Evolutionary conservation across 2,888 invertebrate species (phyloP).

Genomic region (Himalopsyche tibetana): DNA sequence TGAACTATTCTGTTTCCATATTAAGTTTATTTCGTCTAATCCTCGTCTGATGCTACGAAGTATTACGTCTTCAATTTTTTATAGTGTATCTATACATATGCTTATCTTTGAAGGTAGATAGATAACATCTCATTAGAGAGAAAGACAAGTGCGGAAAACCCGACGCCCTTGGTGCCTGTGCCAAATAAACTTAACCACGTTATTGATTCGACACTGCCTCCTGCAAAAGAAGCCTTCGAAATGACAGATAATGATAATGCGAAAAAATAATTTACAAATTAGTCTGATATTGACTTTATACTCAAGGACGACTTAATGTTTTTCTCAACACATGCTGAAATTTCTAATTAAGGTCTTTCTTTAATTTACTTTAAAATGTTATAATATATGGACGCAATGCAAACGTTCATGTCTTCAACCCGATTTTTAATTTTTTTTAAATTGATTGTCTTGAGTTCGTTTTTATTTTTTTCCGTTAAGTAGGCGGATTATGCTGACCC

Average conservation of each 20-base stretch:
- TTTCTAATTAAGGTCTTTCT: too few species aligned
- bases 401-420: too few species aligned
- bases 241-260: not conserved
- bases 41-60: not conserved
- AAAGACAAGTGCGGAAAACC: not conserved
- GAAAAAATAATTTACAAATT: not conserved
- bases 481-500: slow-evolving; percentile 26
- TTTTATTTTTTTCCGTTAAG: not conserved
- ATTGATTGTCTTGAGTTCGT: too few species aligned
- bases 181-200: not conserved
- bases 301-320: not conserved
- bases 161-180: not conserved
- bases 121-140: not conserved
- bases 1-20: not conserved
- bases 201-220: not conserved
- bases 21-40: not conserved
- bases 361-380: too few species aligned
- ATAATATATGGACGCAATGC: too few species aligned
- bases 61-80: too few species aligned
- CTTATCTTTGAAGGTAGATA: too few species aligned
- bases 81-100: too few species aligned
- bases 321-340: too few species aligned
- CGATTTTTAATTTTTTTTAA: too few species aligned
- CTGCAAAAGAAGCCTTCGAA: slow-evolving; percentile 2
- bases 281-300: not conserved